Evolutionary conservation across 2,113 vertebrate species (phyloP).

Genomic region (Halcyon malimbica): DNA sequence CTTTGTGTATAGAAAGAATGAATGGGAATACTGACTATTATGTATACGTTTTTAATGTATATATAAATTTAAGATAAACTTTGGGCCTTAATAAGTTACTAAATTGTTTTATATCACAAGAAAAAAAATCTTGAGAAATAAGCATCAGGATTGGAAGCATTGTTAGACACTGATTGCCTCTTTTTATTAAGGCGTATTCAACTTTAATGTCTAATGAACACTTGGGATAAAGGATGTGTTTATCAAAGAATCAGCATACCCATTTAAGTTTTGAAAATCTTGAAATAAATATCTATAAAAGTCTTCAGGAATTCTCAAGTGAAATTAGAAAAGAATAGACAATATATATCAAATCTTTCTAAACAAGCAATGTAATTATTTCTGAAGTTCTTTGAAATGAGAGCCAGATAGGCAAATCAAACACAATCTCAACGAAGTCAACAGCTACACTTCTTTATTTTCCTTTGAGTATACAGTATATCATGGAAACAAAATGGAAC

Average conservation of each 20-base stretch:
- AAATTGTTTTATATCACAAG: neutral
- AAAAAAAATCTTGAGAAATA: neutral
- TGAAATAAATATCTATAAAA: conserved; percentile 38
- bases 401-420: conserved; percentile 48
- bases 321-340: conserved; percentile 29
- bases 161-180: neutral
- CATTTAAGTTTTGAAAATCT: conserved; percentile 14
- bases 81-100: neutral
- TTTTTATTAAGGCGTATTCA: conserved; percentile 4
- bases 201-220: conserved; percentile 27
- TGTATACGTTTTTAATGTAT: neutral
- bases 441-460: conserved; percentile 39
- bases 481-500: neutral
- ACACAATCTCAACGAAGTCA: conserved; percentile 32
- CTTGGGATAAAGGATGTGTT: neutral
- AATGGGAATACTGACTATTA: neutral
- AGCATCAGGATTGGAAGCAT: neutral
- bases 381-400: conserved; percentile 51
- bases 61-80: neutral
- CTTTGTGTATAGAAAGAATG: neutral
- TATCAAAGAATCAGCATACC: conserved; percentile 13
- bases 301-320: conserved; percentile 26
- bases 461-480: neutral
- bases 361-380: conserved; percentile 54
- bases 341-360: conserved; percentile 39